These are phyloP conservation scores for Tetragnatha versicolor DNA, from an alignment of 1,140 invertebrate species.

Conservation along the genomic window DNA sequence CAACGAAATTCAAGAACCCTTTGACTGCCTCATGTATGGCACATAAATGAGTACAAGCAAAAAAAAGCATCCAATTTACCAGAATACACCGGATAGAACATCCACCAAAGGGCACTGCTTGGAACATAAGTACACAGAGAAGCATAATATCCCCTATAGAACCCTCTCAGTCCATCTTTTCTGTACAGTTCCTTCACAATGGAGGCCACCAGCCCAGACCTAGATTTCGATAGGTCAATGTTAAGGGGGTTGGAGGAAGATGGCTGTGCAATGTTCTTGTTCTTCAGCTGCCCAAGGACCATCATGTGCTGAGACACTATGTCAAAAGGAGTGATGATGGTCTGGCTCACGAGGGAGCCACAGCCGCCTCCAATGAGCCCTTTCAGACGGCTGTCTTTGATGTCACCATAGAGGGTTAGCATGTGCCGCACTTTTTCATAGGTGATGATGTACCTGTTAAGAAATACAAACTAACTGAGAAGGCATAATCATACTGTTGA, in stretches of 20 bases:
- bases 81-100: slow-evolving; percentile 92
- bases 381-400: slow-evolving; percentile 72
- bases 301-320: slow-evolving; percentile 96
- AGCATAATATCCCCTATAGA: slow-evolving; percentile 91
- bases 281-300: slow-evolving; percentile 75
- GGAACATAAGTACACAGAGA: slow-evolving; percentile 92
- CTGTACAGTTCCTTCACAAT: slow-evolving; percentile 77
- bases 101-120: slow-evolving; percentile 96
- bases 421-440: slow-evolving; percentile 91
- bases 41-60: no score
- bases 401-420: slow-evolving; percentile 71
- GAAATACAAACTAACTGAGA: no score
- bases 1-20: no score
- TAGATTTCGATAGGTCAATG: slow-evolving; percentile 60
- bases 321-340: slow-evolving; percentile 95
- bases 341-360: slow-evolving; percentile 92
- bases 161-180: slow-evolving; percentile 83
- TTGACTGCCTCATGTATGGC: background rate
- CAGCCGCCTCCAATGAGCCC: slow-evolving; percentile 77
- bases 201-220: slow-evolving; percentile 61
- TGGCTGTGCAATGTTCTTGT: slow-evolving; percentile 1
- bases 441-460: slow-evolving; percentile 81
- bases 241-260: slow-evolving; percentile 61
- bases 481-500: no score
- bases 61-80: slow-evolving; percentile 69